phyloP scores from a whole-genome alignment of 2,113 vertebrate species.

The Raja brachyura region DNA sequence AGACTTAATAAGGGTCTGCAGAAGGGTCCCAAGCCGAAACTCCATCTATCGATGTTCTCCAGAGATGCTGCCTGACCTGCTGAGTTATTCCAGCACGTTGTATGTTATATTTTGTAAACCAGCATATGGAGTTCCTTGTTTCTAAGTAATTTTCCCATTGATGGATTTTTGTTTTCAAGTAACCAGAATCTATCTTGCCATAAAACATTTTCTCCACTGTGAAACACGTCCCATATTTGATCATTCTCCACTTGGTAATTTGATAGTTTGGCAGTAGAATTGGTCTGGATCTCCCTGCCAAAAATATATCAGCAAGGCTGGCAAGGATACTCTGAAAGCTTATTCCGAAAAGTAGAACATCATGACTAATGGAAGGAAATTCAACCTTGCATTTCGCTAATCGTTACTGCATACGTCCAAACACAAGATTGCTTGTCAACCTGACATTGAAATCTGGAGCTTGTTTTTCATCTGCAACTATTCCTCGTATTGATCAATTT shows the following conservation, averaged over 20 bases:
- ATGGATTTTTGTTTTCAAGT: too few species aligned
- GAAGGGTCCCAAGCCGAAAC: too few species aligned
- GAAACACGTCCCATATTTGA: not conserved
- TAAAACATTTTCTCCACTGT: not conserved
- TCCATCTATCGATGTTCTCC: too few species aligned
- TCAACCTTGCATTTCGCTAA: not conserved
- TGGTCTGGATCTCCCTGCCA: not conserved
- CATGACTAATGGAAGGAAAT: not conserved
- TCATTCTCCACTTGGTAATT: not conserved
- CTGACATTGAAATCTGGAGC: not conserved
- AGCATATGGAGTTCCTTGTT: too few species aligned
- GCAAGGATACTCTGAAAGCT: not conserved
- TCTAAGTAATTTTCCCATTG: too few species aligned
- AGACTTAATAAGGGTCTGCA: too few species aligned
- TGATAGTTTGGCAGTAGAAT: not conserved
- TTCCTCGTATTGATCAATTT: not conserved
- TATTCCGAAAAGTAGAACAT: not conserved
- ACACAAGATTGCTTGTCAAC: not conserved
- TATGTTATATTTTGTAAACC: too few species aligned
- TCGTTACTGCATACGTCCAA: not conserved
- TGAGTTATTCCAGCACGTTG: too few species aligned
- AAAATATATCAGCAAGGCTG: not conserved
- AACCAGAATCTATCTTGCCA: not conserved
- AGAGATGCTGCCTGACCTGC: too few species aligned
- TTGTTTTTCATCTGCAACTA: not conserved